Conservation (phyloP, 2,113 vertebrate genomes). For the Excalfactoria chinensis region DNA sequence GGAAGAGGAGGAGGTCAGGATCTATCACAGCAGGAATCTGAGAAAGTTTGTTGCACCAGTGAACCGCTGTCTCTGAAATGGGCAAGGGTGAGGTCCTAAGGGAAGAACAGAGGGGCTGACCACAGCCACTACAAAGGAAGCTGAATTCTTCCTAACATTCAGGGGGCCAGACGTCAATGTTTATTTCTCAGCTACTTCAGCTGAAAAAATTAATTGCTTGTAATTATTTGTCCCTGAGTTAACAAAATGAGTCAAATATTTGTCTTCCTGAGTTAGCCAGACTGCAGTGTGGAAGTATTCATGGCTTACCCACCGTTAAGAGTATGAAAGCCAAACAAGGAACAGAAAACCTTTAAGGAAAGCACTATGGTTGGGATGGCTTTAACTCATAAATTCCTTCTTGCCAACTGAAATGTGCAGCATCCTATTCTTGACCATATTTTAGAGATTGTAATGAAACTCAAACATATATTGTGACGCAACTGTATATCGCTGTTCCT, state of each 20-base stretch:
- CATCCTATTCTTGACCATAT: background rate
- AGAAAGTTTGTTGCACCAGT: background rate
- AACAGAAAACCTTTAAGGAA: background rate
- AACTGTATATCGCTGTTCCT: no score
- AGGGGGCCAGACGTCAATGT: background rate
- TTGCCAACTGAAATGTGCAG: background rate
- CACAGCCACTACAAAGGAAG: background rate
- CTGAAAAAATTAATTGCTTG: background rate
- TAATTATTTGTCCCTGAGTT: background rate
- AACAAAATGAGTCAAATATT: background rate
- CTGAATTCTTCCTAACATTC: background rate
- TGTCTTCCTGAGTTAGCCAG: background rate
- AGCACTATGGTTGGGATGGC: background rate
- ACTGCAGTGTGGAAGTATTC: background rate
- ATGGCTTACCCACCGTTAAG: fast-evolving
- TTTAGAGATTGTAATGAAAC: background rate
- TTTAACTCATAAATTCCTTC: background rate
- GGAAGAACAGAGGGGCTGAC: background rate
- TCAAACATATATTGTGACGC: no score
- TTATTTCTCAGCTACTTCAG: background rate
- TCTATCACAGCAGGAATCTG: background rate
- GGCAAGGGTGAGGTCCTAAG: background rate
- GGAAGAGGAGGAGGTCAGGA: background rate
- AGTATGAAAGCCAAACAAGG: background rate
- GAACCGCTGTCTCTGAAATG: background rate